phyloP scores from a whole-genome alignment of 2,888 invertebrate species.

The Ligdia adustata region DNA sequence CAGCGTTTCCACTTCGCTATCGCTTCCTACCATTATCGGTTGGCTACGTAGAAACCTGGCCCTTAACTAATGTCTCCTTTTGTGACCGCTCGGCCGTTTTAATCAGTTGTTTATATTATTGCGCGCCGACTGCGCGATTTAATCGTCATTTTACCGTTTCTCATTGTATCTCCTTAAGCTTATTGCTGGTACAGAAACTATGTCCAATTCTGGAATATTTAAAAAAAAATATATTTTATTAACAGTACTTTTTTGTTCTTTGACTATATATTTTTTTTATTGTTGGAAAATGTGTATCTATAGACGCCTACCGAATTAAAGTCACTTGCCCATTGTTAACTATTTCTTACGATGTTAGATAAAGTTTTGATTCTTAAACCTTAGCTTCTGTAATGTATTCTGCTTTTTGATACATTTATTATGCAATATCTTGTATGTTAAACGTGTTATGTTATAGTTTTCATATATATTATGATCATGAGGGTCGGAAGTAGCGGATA shows the following conservation, averaged over 20 bases:
- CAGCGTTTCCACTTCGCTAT: slow-evolving; percentile 59
- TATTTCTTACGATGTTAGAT: too few species aligned
- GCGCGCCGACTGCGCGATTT: slow-evolving; percentile 72
- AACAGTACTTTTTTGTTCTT: too few species aligned
- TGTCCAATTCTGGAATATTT: background rate
- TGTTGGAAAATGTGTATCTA: too few species aligned
- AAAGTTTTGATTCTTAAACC: too few species aligned
- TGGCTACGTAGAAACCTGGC: slow-evolving; percentile 58
- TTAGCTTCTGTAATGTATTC: too few species aligned
- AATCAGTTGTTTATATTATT: slow-evolving; percentile 83
- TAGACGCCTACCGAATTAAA: too few species aligned
- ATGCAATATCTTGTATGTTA: too few species aligned
- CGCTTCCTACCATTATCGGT: slow-evolving; percentile 76
- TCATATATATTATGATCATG: slow-evolving; percentile 15
- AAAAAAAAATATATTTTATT: too few species aligned
- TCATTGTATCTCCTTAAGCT: slow-evolving; percentile 56
- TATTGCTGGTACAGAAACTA: background rate
- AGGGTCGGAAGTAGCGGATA: slow-evolving; percentile 51
- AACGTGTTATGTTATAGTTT: slow-evolving; percentile 3
- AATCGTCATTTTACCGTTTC: slow-evolving; percentile 78
- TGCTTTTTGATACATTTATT: too few species aligned
- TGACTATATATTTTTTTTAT: too few species aligned
- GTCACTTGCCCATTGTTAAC: too few species aligned
- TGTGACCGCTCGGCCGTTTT: slow-evolving; percentile 71
- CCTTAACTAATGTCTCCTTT: slow-evolving; percentile 81